Percentiles rank a stretch among this genome's conserved stretches.
phyloP scores from a whole-genome alignment of 1,140 invertebrate genomes.

The Aphaenogaster ashmeadi region DNA sequence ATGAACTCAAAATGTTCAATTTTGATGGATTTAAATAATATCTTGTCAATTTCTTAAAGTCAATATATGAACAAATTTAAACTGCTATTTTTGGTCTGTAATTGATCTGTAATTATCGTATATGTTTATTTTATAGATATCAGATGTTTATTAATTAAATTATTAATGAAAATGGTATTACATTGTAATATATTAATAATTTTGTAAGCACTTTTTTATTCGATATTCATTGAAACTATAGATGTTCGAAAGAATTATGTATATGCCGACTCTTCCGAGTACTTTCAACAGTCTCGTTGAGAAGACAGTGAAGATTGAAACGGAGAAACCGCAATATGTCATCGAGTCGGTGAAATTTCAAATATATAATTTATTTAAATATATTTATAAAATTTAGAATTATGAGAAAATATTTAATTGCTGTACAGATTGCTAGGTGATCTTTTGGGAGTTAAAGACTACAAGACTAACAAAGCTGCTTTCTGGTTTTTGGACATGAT shows the following conservation, averaged over 20 bases:
- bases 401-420: constrained; percentile 25
- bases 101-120: background rate
- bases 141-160: constrained; percentile 5
- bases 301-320: constrained; percentile 34
- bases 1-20: background rate
- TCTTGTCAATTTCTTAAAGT: background rate
- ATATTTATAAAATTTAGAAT: background rate
- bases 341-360: constrained; percentile 68
- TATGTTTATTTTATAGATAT: background rate
- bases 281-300: constrained; percentile 49
- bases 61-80: background rate
- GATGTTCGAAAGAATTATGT: background rate
- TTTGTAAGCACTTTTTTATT: constrained; percentile 2
- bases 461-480: constrained; percentile 75
- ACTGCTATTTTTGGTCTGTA: background rate
- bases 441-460: constrained; percentile 74
- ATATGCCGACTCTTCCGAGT: constrained; percentile 51
- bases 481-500: constrained; percentile 80
- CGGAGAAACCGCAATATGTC: constrained; percentile 56
- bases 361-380: background rate
- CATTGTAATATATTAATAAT: background rate
- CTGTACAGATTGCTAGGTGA: constrained; percentile 73
- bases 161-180: constrained; percentile 1
- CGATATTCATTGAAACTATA: background rate
- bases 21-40: background rate